Evolutionary conservation across 2,113 vertebrate genomes (phyloP).

Genomic region (Nesogale talazaci): DNA sequence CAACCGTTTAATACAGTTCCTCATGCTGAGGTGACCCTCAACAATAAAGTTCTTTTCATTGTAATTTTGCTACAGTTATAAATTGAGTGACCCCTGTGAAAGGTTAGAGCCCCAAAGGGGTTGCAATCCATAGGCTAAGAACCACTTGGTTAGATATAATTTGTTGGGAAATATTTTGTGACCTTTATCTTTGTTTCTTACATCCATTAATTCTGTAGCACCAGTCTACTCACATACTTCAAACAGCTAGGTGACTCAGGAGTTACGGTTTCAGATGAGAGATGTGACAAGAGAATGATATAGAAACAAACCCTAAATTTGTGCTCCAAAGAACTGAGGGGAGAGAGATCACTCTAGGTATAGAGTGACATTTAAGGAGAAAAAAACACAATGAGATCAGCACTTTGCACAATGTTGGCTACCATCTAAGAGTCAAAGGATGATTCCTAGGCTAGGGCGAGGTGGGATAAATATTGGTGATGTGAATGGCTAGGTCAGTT

Average conservation of each 20-base stretch:
- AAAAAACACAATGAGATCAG: not conserved
- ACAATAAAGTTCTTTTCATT: too few relatives aligned
- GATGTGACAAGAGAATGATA: not conserved
- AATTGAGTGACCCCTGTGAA: too few relatives aligned
- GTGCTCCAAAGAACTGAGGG: not conserved
- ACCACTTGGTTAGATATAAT: not conserved
- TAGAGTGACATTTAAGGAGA: not conserved
- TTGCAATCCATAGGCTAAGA: too few relatives aligned
- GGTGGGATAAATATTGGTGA: not conserved
- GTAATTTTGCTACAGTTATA: too few relatives aligned
- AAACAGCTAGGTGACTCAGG: not conserved
- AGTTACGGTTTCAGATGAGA: not conserved
- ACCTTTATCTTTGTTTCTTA: conserved; percentile 1
- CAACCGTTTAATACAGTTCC: too few relatives aligned
- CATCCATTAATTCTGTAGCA: not conserved
- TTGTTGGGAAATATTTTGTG: not conserved
- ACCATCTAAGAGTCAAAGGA: not conserved
- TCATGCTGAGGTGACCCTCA: too few relatives aligned
- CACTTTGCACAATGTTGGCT: not conserved
- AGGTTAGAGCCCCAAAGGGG: too few relatives aligned
- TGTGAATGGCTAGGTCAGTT: not conserved
- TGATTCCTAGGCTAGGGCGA: not conserved
- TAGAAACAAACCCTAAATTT: conserved; percentile 10
- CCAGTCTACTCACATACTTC: not conserved
- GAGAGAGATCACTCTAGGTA: not conserved